A percentile compares a stretch with the other conserved stretches of the same genome.
Evolutionary conservation across 2,797 vertebrate genomes (phyloP).

Genomic region (Gobio occitaniae): DNA sequence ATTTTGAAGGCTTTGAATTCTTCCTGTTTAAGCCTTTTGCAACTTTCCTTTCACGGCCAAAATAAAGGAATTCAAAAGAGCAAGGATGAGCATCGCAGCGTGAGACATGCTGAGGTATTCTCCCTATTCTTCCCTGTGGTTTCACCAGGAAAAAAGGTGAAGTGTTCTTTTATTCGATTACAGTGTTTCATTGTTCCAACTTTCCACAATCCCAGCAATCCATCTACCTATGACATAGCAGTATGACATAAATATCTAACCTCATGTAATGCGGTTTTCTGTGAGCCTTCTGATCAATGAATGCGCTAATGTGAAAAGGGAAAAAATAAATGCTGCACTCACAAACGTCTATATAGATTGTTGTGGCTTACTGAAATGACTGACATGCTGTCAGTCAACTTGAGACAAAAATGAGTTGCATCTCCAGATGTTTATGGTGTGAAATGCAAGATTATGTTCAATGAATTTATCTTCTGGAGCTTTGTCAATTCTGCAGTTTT

Average conservation of each 20-base stretch:
- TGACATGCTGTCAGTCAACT: constrained; percentile 1
- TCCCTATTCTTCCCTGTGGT: constrained; percentile 44
- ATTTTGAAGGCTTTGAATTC: constrained; percentile 36
- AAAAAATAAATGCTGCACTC: background rate
- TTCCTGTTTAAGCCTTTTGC: constrained; percentile 32
- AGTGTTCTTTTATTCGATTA: constrained; percentile 48
- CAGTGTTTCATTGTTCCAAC: constrained; percentile 36
- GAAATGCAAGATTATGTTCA: constrained; percentile 9
- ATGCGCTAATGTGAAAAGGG: background rate
- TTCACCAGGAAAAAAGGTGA: constrained; percentile 54
- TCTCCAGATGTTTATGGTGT: constrained; percentile 6
- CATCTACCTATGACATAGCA: background rate
- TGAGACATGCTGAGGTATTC: constrained; percentile 15
- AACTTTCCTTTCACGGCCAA: constrained; percentile 24
- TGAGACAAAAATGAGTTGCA: background rate
- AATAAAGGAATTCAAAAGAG: constrained; percentile 45
- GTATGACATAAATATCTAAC: background rate
- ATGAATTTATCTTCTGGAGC: background rate
- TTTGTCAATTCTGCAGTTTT: background rate
- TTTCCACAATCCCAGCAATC: background rate
- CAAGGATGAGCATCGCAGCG: constrained; percentile 32
- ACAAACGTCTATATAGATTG: background rate
- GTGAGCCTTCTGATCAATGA: background rate
- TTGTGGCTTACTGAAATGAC: background rate
- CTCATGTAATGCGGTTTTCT: background rate